These are phyloP conservation scores for Poecilia picta DNA, from an alignment of 2,797 vertebrate species.

Conservation along the genomic window DNA sequence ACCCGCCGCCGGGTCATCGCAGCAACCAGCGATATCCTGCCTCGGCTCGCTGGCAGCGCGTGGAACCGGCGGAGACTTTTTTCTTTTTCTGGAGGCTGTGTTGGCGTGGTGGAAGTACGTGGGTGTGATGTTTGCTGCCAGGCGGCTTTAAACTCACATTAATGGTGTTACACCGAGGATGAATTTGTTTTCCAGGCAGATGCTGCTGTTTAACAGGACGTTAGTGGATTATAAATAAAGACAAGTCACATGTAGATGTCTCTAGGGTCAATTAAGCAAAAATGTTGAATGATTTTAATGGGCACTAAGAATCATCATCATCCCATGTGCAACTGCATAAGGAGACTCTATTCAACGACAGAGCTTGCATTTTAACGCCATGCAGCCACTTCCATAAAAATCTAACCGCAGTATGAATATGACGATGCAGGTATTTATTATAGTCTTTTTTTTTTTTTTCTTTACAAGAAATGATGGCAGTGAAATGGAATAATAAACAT, in stretches of 20 bases:
- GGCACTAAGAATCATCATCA: background rate
- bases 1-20: conserved; percentile 36
- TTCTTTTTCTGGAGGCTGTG: background rate
- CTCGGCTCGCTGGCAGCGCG: conserved; percentile 20
- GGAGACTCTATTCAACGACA: background rate
- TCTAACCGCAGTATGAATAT: background rate
- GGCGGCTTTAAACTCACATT: background rate
- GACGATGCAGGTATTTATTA: background rate
- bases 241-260: background rate
- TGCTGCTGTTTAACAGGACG: background rate
- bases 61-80: background rate
- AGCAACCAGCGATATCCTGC: conserved; percentile 14
- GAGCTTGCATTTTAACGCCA: background rate
- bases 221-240: background rate
- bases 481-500: background rate
- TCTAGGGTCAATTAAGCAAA: background rate
- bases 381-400: background rate
- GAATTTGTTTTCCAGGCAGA: background rate
- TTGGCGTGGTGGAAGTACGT: background rate
- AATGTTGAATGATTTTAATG: background rate
- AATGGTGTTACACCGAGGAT: background rate
- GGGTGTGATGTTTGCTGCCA: background rate
- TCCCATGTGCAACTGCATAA: background rate
- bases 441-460: background rate
- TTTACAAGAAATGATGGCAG: background rate